phyloP scores from a whole-genome alignment of 2,113 vertebrate species.

The Azemiops feae region DNA sequence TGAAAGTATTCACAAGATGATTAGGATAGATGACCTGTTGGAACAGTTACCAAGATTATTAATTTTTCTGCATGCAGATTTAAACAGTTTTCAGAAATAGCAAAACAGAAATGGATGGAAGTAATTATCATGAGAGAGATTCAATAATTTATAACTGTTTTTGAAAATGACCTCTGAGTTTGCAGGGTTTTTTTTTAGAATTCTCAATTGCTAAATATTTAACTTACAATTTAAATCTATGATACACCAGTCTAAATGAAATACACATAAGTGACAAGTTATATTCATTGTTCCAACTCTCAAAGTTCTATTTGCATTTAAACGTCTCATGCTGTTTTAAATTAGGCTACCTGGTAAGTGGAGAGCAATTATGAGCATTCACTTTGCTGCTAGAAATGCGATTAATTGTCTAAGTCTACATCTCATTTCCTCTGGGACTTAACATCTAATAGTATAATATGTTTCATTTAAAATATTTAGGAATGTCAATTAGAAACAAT shows the following conservation, averaged over 20 bases:
- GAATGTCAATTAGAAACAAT: slow-evolving; percentile 42
- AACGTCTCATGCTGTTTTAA: slow-evolving; percentile 49
- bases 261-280: slow-evolving; percentile 32
- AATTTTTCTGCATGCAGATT: neutral
- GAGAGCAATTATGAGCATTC: slow-evolving; percentile 53
- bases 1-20: neutral
- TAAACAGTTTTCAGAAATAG: neutral
- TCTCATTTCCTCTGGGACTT: slow-evolving; percentile 49
- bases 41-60: neutral
- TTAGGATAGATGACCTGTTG: neutral
- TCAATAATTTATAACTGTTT: neutral
- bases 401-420: slow-evolving; percentile 57
- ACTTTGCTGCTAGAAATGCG: slow-evolving; percentile 29
- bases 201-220: slow-evolving; percentile 12
- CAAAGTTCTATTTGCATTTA: slow-evolving; percentile 28
- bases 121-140: neutral
- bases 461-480: slow-evolving; percentile 57
- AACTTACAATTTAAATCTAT: neutral
- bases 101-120: neutral
- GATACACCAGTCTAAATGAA: slow-evolving; percentile 5
- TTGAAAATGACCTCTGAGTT: neutral
- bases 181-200: neutral
- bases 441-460: slow-evolving; percentile 54
- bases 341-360: slow-evolving; percentile 21
- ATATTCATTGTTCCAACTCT: slow-evolving; percentile 27